Evolutionary conservation across 2,888 invertebrate species (phyloP).

Genomic region (Amblyjoppa fuscipennis): DNA sequence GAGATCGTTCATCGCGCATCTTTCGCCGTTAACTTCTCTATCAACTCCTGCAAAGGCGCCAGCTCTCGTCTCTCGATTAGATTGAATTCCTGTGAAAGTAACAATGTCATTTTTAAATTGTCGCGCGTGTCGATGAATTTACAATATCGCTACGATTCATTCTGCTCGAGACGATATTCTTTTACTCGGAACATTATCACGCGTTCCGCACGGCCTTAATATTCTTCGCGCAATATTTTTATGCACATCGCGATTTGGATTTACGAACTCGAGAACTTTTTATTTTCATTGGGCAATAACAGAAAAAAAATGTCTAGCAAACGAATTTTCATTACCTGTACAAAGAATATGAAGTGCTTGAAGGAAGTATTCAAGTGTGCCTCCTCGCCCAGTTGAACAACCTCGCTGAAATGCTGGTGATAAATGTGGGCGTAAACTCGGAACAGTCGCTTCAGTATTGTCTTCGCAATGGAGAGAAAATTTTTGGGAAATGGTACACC

Average conservation of each 20-base stretch:
- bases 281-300: background rate
- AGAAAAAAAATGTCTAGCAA: background rate
- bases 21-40: constrained; percentile 97
- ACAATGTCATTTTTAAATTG: background rate
- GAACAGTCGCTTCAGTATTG: constrained; percentile 98
- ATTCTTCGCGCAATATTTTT: background rate
- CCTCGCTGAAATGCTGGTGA: constrained; percentile 99
- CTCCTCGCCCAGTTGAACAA: constrained; percentile 98
- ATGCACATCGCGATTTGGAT: background rate
- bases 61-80: constrained; percentile 98
- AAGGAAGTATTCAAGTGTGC: constrained; percentile 99
- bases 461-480: constrained; percentile 98
- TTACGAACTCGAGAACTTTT: background rate
- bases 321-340: constrained; percentile 88
- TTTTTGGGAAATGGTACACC: constrained; percentile 99
- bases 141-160: background rate
- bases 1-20: constrained; percentile 91
- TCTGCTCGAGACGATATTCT: background rate
- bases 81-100: constrained; percentile 94
- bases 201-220: background rate
- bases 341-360: constrained; percentile 99
- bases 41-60: constrained; percentile 98
- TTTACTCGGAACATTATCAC: background rate
- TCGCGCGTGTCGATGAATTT: background rate
- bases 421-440: constrained; percentile 99